These are phyloP conservation scores for Apostichopus californicus DNA, from an alignment of 35 echinoderm and acorn worm species.

Conservation along the genomic window DNA sequence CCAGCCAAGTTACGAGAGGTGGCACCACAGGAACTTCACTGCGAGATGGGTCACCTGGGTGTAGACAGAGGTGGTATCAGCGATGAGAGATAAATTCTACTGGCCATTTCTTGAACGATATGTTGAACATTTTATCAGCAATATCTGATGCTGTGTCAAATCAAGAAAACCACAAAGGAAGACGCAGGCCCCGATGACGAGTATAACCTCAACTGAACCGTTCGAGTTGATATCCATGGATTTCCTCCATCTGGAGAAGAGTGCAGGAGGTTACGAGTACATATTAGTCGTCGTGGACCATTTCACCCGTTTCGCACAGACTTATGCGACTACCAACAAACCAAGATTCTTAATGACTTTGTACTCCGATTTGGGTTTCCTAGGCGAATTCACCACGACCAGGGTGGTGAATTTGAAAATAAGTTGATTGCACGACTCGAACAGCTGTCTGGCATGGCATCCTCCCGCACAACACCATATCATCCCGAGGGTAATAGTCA, in stretches of 20 bases:
- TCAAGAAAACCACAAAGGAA: conserved; percentile 23
- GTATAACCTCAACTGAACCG: conserved; percentile 60
- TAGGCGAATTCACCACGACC: conserved; percentile 67
- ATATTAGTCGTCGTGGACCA: conserved; percentile 70
- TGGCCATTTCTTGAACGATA: conserved; percentile 56
- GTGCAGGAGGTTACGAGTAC: conserved; percentile 6
- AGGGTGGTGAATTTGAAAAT: conserved; percentile 66
- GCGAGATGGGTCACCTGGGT: conserved; percentile 72
- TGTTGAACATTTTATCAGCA: conserved; percentile 52
- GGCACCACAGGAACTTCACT: conserved; percentile 52
- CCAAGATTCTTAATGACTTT: conserved; percentile 27
- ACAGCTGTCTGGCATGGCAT: conserved; percentile 19
- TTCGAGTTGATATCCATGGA: conserved; percentile 77
- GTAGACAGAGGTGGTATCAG: conserved; percentile 22
- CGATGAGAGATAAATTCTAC: conserved; percentile 58
- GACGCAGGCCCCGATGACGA: conserved; percentile 48
- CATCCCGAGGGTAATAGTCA: conserved; percentile 63
- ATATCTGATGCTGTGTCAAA: conserved; percentile 46
- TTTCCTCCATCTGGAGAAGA: conserved; percentile 56
- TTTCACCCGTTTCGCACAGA: conserved; percentile 66
- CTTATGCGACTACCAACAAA: conserved; percentile 72
- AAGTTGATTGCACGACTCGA: conserved; percentile 38
- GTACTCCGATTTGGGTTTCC: conserved; percentile 57
- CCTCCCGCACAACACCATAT: conserved; percentile 56
- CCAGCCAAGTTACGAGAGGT: background rate